Base-by-base conservation (phyloP, 2,888 invertebrate genomes). In the Tetramorium bicarinatum region DNA sequence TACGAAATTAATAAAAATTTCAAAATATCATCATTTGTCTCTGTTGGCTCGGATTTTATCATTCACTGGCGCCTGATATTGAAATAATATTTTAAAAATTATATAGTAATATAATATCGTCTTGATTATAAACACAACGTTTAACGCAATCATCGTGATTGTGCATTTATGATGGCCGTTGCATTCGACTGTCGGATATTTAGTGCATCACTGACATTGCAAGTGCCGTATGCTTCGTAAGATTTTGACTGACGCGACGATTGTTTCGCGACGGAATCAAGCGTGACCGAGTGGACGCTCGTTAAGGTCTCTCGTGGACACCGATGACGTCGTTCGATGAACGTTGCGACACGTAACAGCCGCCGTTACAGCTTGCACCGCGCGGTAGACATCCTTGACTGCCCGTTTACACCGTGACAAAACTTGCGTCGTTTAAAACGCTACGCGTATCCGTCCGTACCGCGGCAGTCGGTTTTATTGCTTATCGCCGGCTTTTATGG, bases 291-390 rank as follows among this genome's bases (percentile, higher is more conserved):
- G 69, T 71, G 85, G 84, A 61, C 80, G 87, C 88, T 87, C 87
- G 87, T 88, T 89, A 89, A 90, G 86, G 85, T 87, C 88, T 90
- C 89, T 87, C 87, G 86, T 88, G 86, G 82, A 90, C 89, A 88
- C 87, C 89, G 92, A 92, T 93, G 92, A 93, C 91, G 92, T 91
- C 88, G 91, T 89, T 90, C 88, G 86, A 90, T 86, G 90, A 88
- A 89, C 91, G 91, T 94, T 93, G 93, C 92, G 91, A 92, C 92
- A 92, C 91, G 90, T 86, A 85, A 87, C 85, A 84, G 69, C 75
- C 74, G 72, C 21, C 41, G 67, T 52, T 72, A 87, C 87, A 83
- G 54, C 85, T 87, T 86, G 90, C 87, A 88, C 61, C 84, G 83
- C 61, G 84, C 75, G 67, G 61, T 86, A 86, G 84, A 81, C 88